A percentile compares a stretch with the other conserved stretches of the same genome.
These are phyloP conservation scores for Intellagama lesueurii DNA, from an alignment of 2,797 vertebrate genomes.

Conservation along the genomic window DNA sequence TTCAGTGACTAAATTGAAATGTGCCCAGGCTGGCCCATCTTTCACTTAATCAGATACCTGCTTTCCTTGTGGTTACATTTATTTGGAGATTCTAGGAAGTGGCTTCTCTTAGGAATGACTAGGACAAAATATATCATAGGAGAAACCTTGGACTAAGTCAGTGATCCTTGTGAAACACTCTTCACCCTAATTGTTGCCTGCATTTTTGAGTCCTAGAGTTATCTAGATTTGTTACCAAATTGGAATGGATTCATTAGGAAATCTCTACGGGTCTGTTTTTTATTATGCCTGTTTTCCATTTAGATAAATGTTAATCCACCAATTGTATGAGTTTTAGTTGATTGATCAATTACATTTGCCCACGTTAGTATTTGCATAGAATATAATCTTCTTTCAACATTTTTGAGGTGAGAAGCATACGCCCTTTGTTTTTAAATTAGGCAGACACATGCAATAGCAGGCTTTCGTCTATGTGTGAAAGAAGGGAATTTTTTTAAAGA, in stretches of 20 bases:
- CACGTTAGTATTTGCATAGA: not conserved
- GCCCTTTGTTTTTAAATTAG: not conserved
- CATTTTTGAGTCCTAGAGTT: not conserved
- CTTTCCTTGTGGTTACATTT: conserved; percentile 16
- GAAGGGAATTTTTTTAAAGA: too few relatives aligned
- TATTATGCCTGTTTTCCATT: not conserved
- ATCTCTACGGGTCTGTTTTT: not conserved
- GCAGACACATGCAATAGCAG: not conserved
- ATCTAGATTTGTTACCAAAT: not conserved
- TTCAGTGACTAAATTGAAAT: conserved; percentile 30
- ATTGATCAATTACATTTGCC: not conserved
- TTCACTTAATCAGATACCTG: not conserved
- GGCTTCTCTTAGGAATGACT: conserved; percentile 10
- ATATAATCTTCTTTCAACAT: not conserved
- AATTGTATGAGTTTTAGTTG: not conserved
- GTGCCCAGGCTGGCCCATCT: not conserved
- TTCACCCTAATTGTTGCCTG: not conserved
- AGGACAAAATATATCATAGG: conserved; percentile 53
- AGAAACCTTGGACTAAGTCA: not conserved
- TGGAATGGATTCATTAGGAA: not conserved
- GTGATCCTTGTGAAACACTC: not conserved
- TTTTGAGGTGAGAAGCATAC: not conserved
- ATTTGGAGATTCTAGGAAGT: not conserved
- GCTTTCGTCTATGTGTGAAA: too few relatives aligned
- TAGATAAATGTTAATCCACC: not conserved